Evolutionary conservation across 1,140 invertebrate species (phyloP).

Genomic region (Steinernema khuongi): DNA sequence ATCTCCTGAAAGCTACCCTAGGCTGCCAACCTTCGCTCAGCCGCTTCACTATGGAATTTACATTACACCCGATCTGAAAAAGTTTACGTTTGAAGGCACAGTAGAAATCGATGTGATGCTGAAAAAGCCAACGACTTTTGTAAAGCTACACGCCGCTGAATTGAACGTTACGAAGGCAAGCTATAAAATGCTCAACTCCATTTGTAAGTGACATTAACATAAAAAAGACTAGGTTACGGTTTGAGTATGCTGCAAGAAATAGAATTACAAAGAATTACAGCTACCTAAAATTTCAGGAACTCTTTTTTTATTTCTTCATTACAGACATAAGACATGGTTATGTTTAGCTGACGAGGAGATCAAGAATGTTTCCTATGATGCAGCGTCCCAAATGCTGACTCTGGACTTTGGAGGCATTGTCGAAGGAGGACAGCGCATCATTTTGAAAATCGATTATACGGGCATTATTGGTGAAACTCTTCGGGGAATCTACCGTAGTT

Average conservation of each 20-base stretch:
- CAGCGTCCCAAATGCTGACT: slow-evolving; percentile 25
- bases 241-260: too few relatives aligned
- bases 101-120: not conserved
- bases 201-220: too few relatives aligned
- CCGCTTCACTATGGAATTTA: slow-evolving; percentile 22
- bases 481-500: slow-evolving; percentile 62
- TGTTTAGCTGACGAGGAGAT: too few relatives aligned
- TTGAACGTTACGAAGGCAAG: slow-evolving; percentile 26
- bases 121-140: slow-evolving; percentile 12
- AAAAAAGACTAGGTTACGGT: too few relatives aligned
- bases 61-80: not conserved
- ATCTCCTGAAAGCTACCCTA: too few relatives aligned
- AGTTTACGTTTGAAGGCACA: not conserved
- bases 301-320: too few relatives aligned
- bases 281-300: too few relatives aligned
- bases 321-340: too few relatives aligned
- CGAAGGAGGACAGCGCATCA: not conserved
- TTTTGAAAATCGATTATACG: slow-evolving; percentile 58
- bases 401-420: slow-evolving; percentile 1
- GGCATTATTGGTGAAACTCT: slow-evolving; percentile 62
- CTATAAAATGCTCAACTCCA: slow-evolving; percentile 23
- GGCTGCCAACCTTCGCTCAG: slow-evolving; percentile 57
- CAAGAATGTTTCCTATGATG: slow-evolving; percentile 12
- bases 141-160: slow-evolving; percentile 38
- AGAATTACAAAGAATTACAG: too few relatives aligned